phyloP scores from a whole-genome alignment of 2,113 vertebrate species.

The Polyodon spathula region DNA sequence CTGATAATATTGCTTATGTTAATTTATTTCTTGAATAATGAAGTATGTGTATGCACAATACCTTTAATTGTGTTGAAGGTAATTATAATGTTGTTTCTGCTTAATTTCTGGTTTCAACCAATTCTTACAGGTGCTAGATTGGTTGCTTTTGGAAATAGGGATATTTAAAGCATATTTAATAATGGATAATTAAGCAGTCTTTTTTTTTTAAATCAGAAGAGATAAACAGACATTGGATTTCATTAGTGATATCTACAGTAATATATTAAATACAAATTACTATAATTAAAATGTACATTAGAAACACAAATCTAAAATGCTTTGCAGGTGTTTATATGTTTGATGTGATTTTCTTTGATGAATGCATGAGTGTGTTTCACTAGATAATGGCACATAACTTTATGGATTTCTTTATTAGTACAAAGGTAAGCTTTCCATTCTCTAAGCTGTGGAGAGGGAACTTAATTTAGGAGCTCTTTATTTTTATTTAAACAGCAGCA shows the following conservation, averaged over 20 bases:
- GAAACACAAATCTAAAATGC: no score
- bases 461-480: no score
- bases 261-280: neutral
- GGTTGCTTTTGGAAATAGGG: neutral
- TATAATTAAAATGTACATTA: no score
- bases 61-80: conserved; percentile 8
- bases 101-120: conserved; percentile 5
- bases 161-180: conserved; percentile 6
- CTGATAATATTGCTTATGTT: conserved; percentile 4
- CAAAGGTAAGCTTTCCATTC: no score
- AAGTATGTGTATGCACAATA: conserved; percentile 10
- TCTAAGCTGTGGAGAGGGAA: no score
- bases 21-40: conserved; percentile 6
- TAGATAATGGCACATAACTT: no score
- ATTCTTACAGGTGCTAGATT: neutral
- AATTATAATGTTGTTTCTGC: conserved; percentile 11
- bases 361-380: no score
- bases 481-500: no score
- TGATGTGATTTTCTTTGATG: no score
- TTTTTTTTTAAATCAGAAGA: neutral
- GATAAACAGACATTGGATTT: conserved; percentile 1
- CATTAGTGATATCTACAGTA: neutral
- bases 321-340: no score
- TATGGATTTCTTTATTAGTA: no score
- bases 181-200: conserved; percentile 7